Conservation (phyloP, 2,797 vertebrate species). For the Sarcoramphus papa region DNA sequence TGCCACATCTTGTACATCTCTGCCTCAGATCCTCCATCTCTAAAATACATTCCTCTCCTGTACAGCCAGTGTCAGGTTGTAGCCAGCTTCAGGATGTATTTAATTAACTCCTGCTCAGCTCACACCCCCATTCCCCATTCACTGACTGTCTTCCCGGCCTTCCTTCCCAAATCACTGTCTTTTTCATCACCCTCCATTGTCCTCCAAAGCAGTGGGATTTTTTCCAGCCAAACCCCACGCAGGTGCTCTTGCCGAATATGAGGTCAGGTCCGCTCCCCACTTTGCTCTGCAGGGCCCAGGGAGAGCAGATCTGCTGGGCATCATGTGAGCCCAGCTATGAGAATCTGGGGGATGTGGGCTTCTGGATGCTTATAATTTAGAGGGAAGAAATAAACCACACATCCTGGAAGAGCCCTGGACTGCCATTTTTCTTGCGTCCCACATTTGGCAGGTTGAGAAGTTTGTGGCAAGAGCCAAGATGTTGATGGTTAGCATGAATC, state of each 20-base stretch:
- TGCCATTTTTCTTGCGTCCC: slow-evolving; percentile 6
- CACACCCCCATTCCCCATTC: not conserved
- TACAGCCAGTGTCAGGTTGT: not conserved
- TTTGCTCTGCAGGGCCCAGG: not conserved
- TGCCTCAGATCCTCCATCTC: not conserved
- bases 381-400: slow-evolving; percentile 25
- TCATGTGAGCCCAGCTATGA: not conserved
- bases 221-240: not conserved
- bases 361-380: not conserved
- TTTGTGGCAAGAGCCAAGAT: not conserved
- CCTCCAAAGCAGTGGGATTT: not conserved
- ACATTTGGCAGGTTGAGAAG: slow-evolving; percentile 7
- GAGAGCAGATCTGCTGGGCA: not conserved
- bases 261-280: not conserved
- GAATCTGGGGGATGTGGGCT: not conserved
- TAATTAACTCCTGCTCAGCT: not conserved
- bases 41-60: not conserved
- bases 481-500: not conserved
- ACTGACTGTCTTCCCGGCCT: not conserved
- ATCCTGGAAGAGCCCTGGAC: not conserved
- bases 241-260: not conserved
- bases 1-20: not conserved
- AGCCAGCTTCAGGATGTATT: not conserved
- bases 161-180: not conserved
- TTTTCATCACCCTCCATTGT: not conserved